A percentile compares a stretch with the other conserved stretches of the same genome.
phyloP scores from a whole-genome alignment of 2,797 vertebrate genomes.

The Catamblyrhynchus diadema region DNA sequence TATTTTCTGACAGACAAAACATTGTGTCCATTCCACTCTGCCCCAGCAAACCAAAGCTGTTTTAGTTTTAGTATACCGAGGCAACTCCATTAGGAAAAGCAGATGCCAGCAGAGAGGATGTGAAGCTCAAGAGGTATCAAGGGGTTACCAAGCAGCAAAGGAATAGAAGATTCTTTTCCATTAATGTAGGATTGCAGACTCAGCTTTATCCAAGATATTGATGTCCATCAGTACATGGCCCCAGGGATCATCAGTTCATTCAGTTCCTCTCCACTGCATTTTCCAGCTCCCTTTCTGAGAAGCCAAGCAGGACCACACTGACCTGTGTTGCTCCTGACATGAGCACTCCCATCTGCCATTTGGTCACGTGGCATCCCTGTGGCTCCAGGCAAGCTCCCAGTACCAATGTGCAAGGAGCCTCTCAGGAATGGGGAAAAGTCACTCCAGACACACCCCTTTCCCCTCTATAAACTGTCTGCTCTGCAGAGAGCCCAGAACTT shows the following conservation, averaged over 20 bases:
- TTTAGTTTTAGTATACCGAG: neutral
- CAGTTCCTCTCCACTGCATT: neutral
- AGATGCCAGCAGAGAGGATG: neutral
- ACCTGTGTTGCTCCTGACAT: neutral
- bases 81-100: neutral
- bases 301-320: neutral
- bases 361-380: fast-evolving
- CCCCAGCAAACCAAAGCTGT: neutral
- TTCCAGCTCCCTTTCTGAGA: neutral
- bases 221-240: neutral
- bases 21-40: neutral
- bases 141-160: neutral
- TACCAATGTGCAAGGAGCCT: neutral
- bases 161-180: neutral
- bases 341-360: neutral
- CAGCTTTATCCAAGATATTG: neutral
- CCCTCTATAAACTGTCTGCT: neutral
- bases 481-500: neutral
- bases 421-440: neutral
- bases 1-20: neutral
- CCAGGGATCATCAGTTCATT: neutral
- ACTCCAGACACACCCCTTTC: neutral
- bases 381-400: neutral
- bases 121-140: neutral
- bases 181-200: neutral